Conservation (phyloP, 2,888 invertebrate species). For the Halictus quadricinctus region DNA sequence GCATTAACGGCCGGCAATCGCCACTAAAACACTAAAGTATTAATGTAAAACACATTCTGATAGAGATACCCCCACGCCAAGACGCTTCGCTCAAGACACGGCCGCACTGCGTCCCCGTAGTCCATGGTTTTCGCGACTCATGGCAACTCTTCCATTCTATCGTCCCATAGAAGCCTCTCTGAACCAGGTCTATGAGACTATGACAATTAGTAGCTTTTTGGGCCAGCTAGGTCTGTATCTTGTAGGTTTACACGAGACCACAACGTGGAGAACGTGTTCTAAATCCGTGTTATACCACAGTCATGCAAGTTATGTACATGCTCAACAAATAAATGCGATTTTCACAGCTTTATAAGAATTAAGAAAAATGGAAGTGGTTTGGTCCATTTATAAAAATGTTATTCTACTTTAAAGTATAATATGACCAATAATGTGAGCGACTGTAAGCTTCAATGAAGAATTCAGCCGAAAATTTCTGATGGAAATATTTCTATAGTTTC, state of each 20-base stretch:
- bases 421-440: too few species aligned
- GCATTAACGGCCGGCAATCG: constrained; percentile 81
- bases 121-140: constrained; percentile 51
- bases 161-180: neutral
- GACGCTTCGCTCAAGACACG: constrained; percentile 35
- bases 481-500: neutral
- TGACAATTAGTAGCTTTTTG: neutral
- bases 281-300: too few species aligned
- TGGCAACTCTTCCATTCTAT: neutral
- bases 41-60: constrained; percentile 82
- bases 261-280: neutral
- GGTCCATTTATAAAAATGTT: too few species aligned
- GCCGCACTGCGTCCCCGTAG: neutral
- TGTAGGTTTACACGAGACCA: neutral
- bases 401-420: too few species aligned
- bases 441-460: too few species aligned
- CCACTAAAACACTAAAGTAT: constrained; percentile 81
- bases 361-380: too few species aligned
- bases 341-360: too few species aligned
- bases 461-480: too few species aligned
- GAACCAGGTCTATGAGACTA: neutral
- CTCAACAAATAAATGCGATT: too few species aligned
- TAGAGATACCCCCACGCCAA: constrained; percentile 78
- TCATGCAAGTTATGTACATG: too few species aligned
- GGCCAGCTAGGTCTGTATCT: neutral